Base-by-base conservation (phyloP, 2,113 vertebrate species). In the Sigmodon hispidus region DNA sequence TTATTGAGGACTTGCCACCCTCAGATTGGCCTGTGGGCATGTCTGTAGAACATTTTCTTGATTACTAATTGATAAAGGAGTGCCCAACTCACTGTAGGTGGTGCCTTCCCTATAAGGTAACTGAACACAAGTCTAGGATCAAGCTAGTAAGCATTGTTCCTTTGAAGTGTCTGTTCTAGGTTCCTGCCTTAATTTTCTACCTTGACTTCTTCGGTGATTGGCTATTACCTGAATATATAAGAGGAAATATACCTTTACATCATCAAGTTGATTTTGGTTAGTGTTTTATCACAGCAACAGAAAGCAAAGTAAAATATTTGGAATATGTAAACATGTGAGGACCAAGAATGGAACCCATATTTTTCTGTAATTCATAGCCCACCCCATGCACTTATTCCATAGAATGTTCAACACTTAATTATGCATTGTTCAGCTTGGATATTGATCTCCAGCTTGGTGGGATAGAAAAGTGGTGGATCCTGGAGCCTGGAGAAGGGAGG, bases 391-490 rank as follows among this genome's bases (percentile, higher is more conserved):
- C 6, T 50, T 13, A 36, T 11, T 76, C n/a, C 69, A 10, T 22
- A n/a, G 21, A 16, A 29, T 40, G 6, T 24, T 31, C 6, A 63
- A 63, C 34, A 29, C 8, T 17, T 50, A 69, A 36, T 61, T 69
- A 24, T 22, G 0, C 34, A 1, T 65, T 16, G 0, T 4, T 12
- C 9, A 31, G 15, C 22, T 5, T 80, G 3, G 43, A 45, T 11
- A 21, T 40, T 21, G 57, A 0, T 6, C 31, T 36, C 61, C 22
- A 69, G 12, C 13, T 0, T 0, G 10, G 61, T 24, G 11, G 29
- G 26, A 24, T 48, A 31, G 43, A 26, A 50, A 57, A 5, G 19
- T 11, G 1, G 19, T 65, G 5, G 75, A 19, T 45, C 3, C 31
- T n/a, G 57, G 48, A 34, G 40, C 1, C 24, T 43, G 48, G 19